Evolutionary conservation across 2,797 vertebrate genomes (phyloP).

Genomic region (Sciurus vulgaris): DNA sequence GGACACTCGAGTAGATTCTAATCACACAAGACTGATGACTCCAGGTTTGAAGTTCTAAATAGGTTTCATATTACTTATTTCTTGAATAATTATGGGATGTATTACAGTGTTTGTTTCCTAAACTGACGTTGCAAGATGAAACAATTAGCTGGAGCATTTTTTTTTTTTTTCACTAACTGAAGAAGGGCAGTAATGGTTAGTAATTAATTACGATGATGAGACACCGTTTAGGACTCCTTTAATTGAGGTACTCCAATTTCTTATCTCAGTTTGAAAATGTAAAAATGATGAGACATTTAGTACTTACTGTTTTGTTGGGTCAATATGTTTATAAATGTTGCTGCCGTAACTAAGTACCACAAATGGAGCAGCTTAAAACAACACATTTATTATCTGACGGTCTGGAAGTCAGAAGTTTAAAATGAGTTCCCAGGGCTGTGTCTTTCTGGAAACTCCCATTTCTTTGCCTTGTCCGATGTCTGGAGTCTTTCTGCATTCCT

Average conservation of each 20-base stretch:
- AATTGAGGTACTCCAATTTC: conserved; percentile 19
- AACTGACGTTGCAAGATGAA: conserved; percentile 15
- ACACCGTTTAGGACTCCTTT: conserved; percentile 19
- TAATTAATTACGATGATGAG: conserved; percentile 44
- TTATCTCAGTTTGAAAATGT: conserved; percentile 51
- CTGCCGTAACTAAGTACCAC: not conserved
- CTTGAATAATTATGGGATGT: not conserved
- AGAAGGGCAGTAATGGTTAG: not conserved
- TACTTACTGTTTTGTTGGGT: not conserved
- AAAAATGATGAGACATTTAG: not conserved
- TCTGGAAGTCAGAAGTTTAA: not conserved
- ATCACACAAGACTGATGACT: not conserved
- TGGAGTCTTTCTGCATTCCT: not conserved
- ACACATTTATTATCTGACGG: not conserved
- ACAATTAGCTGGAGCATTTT: conserved; percentile 46
- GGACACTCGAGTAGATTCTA: conserved; percentile 5
- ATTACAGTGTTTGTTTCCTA: conserved; percentile 29
- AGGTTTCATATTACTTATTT: conserved; percentile 55
- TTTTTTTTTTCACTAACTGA: conserved; percentile 52
- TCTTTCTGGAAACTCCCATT: not conserved
- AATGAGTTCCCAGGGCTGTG: not conserved
- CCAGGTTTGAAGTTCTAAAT: not conserved
- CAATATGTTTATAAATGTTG: not conserved
- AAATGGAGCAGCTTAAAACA: not conserved
- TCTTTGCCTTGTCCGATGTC: not conserved